A percentile compares a stretch with the other conserved stretches of the same genome.
Conservation (phyloP, 1,140 invertebrate species). For the Apis dorsata region DNA sequence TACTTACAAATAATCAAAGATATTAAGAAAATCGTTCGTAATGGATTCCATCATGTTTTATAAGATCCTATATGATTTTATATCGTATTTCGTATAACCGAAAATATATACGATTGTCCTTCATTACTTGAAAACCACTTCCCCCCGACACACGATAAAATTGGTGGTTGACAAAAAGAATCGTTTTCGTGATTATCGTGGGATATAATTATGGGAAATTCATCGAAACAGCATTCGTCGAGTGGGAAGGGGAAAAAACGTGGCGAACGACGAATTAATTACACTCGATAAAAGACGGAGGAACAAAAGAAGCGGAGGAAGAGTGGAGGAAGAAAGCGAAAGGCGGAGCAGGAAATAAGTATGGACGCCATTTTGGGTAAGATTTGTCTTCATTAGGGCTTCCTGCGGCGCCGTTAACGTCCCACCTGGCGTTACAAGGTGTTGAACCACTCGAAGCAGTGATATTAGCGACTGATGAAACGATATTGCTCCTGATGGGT, state of each 20-base stretch:
- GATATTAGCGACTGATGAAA: slow-evolving; percentile 74
- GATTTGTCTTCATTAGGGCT: slow-evolving; percentile 80
- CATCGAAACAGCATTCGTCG: neutral
- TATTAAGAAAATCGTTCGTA: no score
- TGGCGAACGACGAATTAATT: slow-evolving; percentile 4
- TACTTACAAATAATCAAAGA: no score
- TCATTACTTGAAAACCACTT: no score
- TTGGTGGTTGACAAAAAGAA: no score
- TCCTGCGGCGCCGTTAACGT: slow-evolving; percentile 73
- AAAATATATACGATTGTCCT: no score
- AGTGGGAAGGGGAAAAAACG: neutral
- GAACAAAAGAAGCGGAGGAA: slow-evolving; percentile 9
- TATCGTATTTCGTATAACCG: no score
- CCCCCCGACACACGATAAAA: no score
- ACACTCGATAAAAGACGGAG: neutral
- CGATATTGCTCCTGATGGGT: slow-evolving; percentile 74
- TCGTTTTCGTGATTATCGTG: no score
- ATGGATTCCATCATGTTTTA: no score
- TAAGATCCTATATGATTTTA: no score
- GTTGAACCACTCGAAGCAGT: slow-evolving; percentile 72
- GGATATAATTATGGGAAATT: no score
- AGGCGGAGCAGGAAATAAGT: slow-evolving; percentile 69
- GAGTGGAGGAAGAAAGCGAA: slow-evolving; percentile 18
- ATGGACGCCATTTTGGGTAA: slow-evolving; percentile 73
- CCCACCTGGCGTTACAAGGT: slow-evolving; percentile 77